phyloP scores from a whole-genome alignment of 2,888 invertebrate species.

The Melinaea marsaeus region DNA sequence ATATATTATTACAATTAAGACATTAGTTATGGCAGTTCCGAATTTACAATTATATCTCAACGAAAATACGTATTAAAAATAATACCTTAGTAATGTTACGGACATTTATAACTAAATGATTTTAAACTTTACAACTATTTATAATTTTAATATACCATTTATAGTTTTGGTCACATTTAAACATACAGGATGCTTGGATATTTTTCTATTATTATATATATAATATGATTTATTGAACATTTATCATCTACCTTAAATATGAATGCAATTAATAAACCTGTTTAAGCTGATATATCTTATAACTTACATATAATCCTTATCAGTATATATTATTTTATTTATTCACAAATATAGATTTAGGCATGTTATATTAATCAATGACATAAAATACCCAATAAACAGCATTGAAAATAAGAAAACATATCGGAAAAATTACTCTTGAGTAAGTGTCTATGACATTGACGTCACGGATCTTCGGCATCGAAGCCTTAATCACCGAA shows the following conservation, averaged over 20 bases:
- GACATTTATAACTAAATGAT: neutral
- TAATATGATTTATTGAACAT: no score
- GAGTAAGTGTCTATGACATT: slow-evolving; percentile 99
- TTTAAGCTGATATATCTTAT: no score
- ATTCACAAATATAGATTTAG: neutral
- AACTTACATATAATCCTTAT: neutral
- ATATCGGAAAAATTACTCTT: slow-evolving; percentile 95
- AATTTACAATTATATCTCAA: neutral
- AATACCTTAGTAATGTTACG: neutral
- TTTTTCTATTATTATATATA: neutral
- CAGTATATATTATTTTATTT: neutral
- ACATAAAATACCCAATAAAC: slow-evolving; percentile 97
- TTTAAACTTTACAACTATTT: neutral
- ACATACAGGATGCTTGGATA: neutral
- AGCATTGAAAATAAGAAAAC: slow-evolving; percentile 96
- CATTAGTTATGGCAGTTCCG: slow-evolving; percentile 2
- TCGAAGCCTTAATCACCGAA: slow-evolving; percentile 90
- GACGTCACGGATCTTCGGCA: slow-evolving; percentile 98
- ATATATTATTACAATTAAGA: neutral
- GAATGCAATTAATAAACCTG: no score
- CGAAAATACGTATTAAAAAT: neutral
- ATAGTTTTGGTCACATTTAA: neutral
- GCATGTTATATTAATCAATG: slow-evolving; percentile 73
- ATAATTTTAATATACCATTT: neutral
- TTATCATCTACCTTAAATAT: no score